A percentile compares a stretch with the other conserved stretches of the same genome.
phyloP scores from a whole-genome alignment of 1,140 invertebrate genomes.

The Pseudomyrmex concolor region DNA sequence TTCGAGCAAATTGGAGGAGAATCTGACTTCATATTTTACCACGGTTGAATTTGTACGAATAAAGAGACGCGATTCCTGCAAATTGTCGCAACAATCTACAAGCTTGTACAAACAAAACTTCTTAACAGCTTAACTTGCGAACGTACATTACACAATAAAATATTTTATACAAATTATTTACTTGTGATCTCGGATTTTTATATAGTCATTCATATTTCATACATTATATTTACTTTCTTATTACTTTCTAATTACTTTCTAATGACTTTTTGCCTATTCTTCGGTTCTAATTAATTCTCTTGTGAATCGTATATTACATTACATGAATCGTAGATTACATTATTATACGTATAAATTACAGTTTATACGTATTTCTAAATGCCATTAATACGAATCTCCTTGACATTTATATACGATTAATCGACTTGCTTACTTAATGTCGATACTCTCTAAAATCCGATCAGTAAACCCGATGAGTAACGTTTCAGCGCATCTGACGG shows the following conservation, averaged over 20 bases:
- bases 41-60: neutral
- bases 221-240: neutral
- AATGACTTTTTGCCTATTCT: neutral
- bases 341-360: too few relatives aligned
- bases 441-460: neutral
- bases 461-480: neutral
- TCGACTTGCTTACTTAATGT: neutral
- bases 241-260: too few relatives aligned
- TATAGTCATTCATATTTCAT: neutral
- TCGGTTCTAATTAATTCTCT: neutral
- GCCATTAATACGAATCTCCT: neutral
- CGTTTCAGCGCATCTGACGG: neutral
- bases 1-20: neutral
- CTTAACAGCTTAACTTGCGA: neutral
- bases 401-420: neutral
- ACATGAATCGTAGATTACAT: neutral
- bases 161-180: slow-evolving; percentile 7
- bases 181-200: neutral
- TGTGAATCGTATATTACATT: neutral
- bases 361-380: neutral
- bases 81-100: neutral
- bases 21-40: slow-evolving; percentile 18
- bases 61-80: neutral
- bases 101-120: neutral
- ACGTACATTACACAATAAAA: neutral